Evolutionary conservation across 2,888 invertebrate species (phyloP).

Genomic region (Xanthia icteritia): DNA sequence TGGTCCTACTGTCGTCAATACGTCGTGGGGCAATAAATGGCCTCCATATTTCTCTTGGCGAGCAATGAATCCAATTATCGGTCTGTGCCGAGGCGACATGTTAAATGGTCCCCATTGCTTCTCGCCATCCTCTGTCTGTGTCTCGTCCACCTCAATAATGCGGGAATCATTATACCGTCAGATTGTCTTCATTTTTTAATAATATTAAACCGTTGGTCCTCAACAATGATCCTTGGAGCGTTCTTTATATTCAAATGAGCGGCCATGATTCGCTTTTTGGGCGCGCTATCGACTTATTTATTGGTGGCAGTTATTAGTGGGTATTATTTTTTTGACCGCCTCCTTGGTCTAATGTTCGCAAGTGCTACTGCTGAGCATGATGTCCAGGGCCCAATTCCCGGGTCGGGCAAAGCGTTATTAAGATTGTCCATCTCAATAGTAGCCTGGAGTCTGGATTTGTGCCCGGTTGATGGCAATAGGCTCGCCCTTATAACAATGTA

Average conservation of each 20-base stretch:
- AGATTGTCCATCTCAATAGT: no score
- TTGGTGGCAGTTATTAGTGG: conserved; percentile 40
- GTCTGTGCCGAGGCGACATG: conserved; percentile 82
- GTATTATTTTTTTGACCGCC: conserved; percentile 1
- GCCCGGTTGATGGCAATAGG: no score
- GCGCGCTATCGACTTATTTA: conserved; percentile 38
- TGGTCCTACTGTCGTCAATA: conserved; percentile 72
- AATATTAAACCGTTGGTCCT: conserved; percentile 43
- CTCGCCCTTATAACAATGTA: no score
- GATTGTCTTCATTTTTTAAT: conserved; percentile 57
- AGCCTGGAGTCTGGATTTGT: no score
- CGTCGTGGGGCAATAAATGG: conserved; percentile 80
- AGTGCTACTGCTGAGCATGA: no score
- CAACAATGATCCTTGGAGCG: conserved; percentile 44
- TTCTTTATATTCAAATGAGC: conserved; percentile 57
- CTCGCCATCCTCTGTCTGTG: conserved; percentile 66
- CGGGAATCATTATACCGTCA: conserved; percentile 63
- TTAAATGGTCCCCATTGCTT: conserved; percentile 84
- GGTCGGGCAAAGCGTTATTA: no score
- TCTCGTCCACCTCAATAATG: conserved; percentile 69
- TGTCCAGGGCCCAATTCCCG: no score
- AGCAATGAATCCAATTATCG: conserved; percentile 89
- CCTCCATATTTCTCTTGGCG: conserved; percentile 80
- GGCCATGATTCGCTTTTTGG: conserved; percentile 39
- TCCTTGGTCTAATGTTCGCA: no score